These are phyloP conservation scores for Ceyx margarethae DNA, from an alignment of 2,113 vertebrate species.

Conservation along the genomic window DNA sequence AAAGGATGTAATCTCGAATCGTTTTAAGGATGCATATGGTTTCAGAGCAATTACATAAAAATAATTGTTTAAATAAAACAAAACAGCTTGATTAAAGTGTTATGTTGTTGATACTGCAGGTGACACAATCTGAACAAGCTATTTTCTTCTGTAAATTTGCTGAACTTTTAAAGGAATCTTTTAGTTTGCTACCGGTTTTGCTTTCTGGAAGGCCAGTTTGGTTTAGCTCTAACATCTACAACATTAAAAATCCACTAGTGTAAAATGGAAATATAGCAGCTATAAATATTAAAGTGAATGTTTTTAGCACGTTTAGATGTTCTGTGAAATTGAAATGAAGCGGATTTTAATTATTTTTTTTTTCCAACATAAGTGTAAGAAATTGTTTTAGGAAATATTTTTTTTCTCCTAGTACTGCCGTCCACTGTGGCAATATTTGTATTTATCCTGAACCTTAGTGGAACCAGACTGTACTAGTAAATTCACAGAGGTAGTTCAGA, in stretches of 20 bases:
- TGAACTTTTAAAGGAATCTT: slow-evolving; percentile 23
- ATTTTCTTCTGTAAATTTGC: background rate
- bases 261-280: slow-evolving; percentile 16
- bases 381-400: slow-evolving; percentile 24
- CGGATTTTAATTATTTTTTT: background rate
- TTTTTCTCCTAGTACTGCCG: background rate
- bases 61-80: slow-evolving; percentile 50
- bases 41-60: slow-evolving; percentile 53
- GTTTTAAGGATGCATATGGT: slow-evolving; percentile 37
- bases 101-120: background rate
- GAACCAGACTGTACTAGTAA: background rate
- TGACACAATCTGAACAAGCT: background rate
- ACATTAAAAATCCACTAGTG: background rate
- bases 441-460: slow-evolving; percentile 4
- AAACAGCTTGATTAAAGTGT: background rate
- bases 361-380: background rate
- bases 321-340: slow-evolving; percentile 32
- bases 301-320: background rate
- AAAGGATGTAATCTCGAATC: slow-evolving; percentile 19
- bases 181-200: background rate
- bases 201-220: slow-evolving; percentile 35
- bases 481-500: background rate
- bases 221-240: background rate
- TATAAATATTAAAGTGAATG: slow-evolving; percentile 17
- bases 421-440: slow-evolving; percentile 12